Evolutionary conservation across 2,888 invertebrate species (phyloP).

Genomic region (Synergus umbraculus): DNA sequence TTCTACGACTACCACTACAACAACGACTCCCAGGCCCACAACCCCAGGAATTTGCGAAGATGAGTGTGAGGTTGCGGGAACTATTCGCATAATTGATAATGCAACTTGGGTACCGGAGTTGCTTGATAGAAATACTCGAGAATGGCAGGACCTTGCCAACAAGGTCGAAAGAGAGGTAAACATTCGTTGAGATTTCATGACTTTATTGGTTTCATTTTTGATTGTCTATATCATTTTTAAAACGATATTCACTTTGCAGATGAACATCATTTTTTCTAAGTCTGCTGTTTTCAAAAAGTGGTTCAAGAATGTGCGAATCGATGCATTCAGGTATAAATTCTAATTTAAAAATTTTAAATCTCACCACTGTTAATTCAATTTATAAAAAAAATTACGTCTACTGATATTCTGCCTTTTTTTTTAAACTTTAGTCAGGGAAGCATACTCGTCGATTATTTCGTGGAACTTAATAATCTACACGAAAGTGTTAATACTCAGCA

Average conservation of each 20-base stretch:
- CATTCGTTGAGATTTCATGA: not conserved
- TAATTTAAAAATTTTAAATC: not conserved
- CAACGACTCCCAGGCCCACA: slow-evolving; percentile 84
- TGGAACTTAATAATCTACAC: slow-evolving; percentile 88
- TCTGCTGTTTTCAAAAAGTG: slow-evolving; percentile 87
- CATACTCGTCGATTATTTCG: slow-evolving; percentile 92
- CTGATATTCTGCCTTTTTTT: not conserved
- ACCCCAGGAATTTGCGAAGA: slow-evolving; percentile 88
- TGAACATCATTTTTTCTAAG: slow-evolving; percentile 89
- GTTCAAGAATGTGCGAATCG: slow-evolving; percentile 92
- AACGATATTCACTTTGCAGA: slow-evolving; percentile 79
- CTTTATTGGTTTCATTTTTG: slow-evolving; percentile 25
- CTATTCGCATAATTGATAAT: slow-evolving; percentile 89
- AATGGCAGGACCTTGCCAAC: slow-evolving; percentile 90
- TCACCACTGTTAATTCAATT: not conserved
- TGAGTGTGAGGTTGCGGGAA: slow-evolving; percentile 92
- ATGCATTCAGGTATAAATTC: slow-evolving; percentile 84
- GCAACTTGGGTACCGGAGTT: slow-evolving; percentile 89
- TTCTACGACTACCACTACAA: slow-evolving; percentile 84
- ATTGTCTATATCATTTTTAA: not conserved
- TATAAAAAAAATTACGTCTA: slow-evolving; percentile 30
- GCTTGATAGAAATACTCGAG: slow-evolving; percentile 90
- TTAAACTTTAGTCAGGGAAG: slow-evolving; percentile 86
- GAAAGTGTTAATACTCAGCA: slow-evolving; percentile 78
- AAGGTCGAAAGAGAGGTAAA: slow-evolving; percentile 89